Conservation (phyloP, 1,140 invertebrate genomes). For the Caenorhabditis tropicalis region DNA sequence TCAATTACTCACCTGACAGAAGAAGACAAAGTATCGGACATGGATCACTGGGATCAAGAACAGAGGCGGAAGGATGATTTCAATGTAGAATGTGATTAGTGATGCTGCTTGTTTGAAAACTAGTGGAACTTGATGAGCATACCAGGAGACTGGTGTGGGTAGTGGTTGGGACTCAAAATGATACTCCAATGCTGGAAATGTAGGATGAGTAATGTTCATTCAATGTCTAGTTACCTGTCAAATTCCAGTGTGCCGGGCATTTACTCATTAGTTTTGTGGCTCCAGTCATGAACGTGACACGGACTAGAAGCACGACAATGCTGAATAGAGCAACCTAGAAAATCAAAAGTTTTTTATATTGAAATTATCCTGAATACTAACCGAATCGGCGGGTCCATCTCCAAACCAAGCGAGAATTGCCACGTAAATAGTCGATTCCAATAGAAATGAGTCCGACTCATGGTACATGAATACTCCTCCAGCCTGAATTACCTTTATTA, state of each 20-base stretch:
- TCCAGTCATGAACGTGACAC: constrained; percentile 81
- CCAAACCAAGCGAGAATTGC: constrained; percentile 79
- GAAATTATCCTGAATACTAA: background rate
- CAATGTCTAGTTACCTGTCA: constrained; percentile 78
- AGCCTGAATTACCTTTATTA: background rate
- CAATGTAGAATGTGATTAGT: constrained; percentile 78
- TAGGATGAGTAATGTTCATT: background rate
- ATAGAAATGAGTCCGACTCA: constrained; percentile 79
- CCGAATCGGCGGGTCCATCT: constrained; percentile 67
- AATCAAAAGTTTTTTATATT: background rate
- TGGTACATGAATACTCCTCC: constrained; percentile 14
- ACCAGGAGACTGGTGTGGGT: constrained; percentile 79
- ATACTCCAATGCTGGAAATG: constrained; percentile 78
- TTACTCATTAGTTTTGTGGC: constrained; percentile 81
- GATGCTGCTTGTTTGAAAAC: constrained; percentile 79
- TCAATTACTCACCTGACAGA: constrained; percentile 47
- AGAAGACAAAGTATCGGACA: constrained; percentile 67
- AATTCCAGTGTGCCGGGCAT: constrained; percentile 83
- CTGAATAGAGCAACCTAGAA: constrained; percentile 77
- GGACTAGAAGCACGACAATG: constrained; percentile 81
- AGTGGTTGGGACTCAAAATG: constrained; percentile 83
- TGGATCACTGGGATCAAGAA: constrained; percentile 79
- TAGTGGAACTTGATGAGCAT: constrained; percentile 78
- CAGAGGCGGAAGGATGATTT: constrained; percentile 80
- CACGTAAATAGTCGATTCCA: constrained; percentile 82